Conservation (phyloP, 1,140 invertebrate species). For the Gryllus bimaculatus region DNA sequence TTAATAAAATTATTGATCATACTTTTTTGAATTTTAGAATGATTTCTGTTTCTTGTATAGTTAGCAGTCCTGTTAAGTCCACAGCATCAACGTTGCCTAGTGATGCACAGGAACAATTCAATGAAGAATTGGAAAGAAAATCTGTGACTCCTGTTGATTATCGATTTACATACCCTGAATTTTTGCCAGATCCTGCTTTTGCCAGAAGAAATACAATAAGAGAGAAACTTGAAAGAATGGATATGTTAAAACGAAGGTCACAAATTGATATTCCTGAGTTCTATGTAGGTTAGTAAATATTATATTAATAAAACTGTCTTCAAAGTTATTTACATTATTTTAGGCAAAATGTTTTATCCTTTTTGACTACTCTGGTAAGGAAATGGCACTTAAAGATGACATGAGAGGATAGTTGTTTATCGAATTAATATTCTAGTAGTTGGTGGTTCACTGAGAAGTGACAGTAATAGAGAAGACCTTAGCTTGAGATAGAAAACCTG, state of each 20-base stretch:
- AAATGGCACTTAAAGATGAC: too few relatives aligned
- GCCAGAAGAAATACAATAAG: constrained; percentile 66
- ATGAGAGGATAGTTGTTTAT: too few relatives aligned
- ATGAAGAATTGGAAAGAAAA: background rate
- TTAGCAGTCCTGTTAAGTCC: too few relatives aligned
- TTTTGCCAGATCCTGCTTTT: constrained; percentile 77
- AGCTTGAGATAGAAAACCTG: too few relatives aligned
- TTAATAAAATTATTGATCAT: too few relatives aligned
- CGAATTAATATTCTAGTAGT: too few relatives aligned
- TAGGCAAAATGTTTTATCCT: background rate
- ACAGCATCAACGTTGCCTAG: background rate
- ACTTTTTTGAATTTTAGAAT: too few relatives aligned
- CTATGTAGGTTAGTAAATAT: constrained; percentile 72
- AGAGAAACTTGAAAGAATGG: constrained; percentile 82
- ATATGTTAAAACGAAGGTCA: constrained; percentile 81
- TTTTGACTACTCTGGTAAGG: constrained; percentile 4
- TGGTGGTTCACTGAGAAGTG: too few relatives aligned
- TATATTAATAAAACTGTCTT: background rate
- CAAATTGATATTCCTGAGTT: constrained; percentile 91
- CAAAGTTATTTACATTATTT: background rate
- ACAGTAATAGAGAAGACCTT: too few relatives aligned
- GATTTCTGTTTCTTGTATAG: too few relatives aligned
- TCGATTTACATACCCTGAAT: constrained; percentile 85
- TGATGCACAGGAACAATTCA: background rate
- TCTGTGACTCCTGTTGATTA: constrained; percentile 36